These are phyloP conservation scores for Dione juno DNA, from an alignment of 2,888 invertebrate genomes.

Conservation along the genomic window DNA sequence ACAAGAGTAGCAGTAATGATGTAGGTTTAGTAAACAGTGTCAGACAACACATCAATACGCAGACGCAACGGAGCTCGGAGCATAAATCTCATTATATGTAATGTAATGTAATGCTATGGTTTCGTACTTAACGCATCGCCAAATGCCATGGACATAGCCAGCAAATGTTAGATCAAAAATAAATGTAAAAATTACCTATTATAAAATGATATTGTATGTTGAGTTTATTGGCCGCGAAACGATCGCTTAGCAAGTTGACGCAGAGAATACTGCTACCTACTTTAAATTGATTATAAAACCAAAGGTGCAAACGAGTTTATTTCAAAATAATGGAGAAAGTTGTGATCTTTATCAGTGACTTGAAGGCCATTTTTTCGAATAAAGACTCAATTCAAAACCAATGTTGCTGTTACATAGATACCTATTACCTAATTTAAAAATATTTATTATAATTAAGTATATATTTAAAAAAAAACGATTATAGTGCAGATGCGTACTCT, in stretches of 20 bases:
- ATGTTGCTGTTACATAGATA: too few species aligned
- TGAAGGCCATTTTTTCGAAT: neutral
- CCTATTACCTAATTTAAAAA: neutral
- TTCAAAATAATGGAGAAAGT: neutral
- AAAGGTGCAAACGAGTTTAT: neutral
- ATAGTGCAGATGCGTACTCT: too few species aligned
- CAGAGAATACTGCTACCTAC: neutral
- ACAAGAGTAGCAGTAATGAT: neutral
- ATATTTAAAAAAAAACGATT: too few species aligned
- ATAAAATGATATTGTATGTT: too few species aligned
- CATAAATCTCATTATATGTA: slow-evolving; percentile 39
- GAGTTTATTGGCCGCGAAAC: too few species aligned
- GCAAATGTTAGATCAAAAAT: neutral
- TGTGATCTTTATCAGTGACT: neutral
- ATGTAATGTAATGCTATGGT: slow-evolving; percentile 37
- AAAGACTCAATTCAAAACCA: neutral
- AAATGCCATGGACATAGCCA: slow-evolving; percentile 16
- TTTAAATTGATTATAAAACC: neutral
- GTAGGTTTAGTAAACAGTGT: slow-evolving; percentile 1
- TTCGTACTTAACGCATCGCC: slow-evolving; percentile 31
- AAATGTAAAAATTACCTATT: neutral
- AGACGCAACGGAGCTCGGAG: slow-evolving; percentile 7
- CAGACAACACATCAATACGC: slow-evolving; percentile 12
- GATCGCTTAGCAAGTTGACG: neutral
- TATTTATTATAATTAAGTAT: too few species aligned